These are phyloP conservation scores for Okamejei kenojei DNA, from an alignment of 2,797 vertebrate genomes.

Conservation along the genomic window DNA sequence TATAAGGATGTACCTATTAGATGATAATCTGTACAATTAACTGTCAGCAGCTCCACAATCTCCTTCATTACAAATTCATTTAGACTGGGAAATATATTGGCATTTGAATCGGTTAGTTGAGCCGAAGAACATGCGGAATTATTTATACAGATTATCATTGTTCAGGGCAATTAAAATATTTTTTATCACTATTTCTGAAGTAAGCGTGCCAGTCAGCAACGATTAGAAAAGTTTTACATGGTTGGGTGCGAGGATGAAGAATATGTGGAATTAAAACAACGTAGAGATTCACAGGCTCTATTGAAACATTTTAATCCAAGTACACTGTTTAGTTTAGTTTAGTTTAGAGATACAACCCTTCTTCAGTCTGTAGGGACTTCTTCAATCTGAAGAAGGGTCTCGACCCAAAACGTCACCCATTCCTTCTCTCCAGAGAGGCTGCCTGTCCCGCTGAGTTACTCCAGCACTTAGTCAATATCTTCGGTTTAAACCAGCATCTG, in stretches of 20 bases:
- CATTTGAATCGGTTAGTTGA: neutral
- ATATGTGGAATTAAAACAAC: neutral
- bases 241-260: neutral
- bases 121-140: neutral
- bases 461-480: too few species aligned
- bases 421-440: too few species aligned
- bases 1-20: conserved; percentile 20
- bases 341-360: too few species aligned
- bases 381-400: too few species aligned
- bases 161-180: neutral
- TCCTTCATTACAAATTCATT: conserved; percentile 4
- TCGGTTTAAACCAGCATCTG: too few species aligned
- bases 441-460: too few species aligned
- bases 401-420: too few species aligned
- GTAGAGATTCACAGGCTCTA: neutral
- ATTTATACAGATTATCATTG: neutral
- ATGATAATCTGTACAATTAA: conserved; percentile 24
- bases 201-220: neutral
- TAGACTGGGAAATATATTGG: neutral
- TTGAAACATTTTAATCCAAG: neutral
- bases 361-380: too few species aligned
- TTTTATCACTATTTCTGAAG: neutral
- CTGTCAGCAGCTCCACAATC: neutral
- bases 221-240: neutral
- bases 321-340: neutral